phyloP scores from a whole-genome alignment of 2,797 vertebrate genomes.

The Ceryle rudis region DNA sequence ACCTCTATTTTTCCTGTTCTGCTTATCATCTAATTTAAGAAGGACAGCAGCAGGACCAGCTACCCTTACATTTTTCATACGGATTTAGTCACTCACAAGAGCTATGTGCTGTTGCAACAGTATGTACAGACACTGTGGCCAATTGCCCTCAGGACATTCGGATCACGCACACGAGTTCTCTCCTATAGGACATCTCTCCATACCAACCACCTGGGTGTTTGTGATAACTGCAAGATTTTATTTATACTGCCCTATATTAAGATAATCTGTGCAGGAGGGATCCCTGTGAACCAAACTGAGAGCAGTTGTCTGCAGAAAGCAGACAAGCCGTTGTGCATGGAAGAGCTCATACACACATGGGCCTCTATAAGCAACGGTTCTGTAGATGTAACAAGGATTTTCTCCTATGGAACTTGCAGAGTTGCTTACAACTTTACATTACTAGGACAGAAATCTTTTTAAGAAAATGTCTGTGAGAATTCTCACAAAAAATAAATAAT shows the following conservation, averaged over 20 bases:
- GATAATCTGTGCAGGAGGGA: not conserved
- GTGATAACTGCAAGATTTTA: not conserved
- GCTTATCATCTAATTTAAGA: not conserved
- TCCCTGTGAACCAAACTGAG: not conserved
- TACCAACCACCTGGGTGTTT: not conserved
- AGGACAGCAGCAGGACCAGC: not conserved
- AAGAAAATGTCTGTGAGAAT: not conserved
- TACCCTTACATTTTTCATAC: not conserved
- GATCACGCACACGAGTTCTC: not conserved
- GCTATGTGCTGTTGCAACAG: not conserved
- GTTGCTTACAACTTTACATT: not conserved
- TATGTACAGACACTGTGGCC: not conserved
- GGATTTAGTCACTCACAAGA: not conserved
- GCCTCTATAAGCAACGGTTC: not conserved
- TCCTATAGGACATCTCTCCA: not conserved
- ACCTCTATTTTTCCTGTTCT: not conserved
- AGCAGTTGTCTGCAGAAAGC: not conserved
- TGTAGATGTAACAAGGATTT: not conserved
- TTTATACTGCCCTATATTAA: not conserved
- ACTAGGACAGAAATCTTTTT: conserved; percentile 3
- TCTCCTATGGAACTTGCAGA: not conserved
- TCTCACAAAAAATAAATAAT: conserved; percentile 12
- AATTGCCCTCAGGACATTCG: not conserved
- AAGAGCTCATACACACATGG: not conserved
- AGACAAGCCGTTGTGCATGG: not conserved